These are phyloP conservation scores for Lithophane ornitopus DNA, from an alignment of 2,888 invertebrate species.

Conservation along the genomic window DNA sequence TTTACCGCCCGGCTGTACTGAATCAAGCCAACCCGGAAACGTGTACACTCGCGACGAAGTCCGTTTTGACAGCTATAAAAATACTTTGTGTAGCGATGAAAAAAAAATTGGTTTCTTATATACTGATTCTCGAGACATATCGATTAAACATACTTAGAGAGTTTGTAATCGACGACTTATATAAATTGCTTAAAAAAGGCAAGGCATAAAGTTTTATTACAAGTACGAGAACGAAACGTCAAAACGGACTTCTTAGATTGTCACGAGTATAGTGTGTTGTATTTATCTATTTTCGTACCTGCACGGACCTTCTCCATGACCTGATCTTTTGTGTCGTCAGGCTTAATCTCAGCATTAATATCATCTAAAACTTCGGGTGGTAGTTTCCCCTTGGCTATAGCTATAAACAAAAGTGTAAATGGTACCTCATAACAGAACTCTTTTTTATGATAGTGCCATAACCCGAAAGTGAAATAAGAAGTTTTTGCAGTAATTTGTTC, in stretches of 20 bases:
- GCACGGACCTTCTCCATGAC: not conserved
- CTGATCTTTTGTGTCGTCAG: constrained; percentile 6
- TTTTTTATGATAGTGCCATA: not conserved
- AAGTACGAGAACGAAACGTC: no score
- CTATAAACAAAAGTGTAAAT: constrained; percentile 10
- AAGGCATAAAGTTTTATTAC: no score
- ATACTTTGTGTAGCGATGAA: no score
- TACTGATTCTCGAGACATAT: no score
- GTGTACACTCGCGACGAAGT: no score
- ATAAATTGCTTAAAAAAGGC: no score
- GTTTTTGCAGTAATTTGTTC: not conserved
- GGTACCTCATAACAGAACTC: not conserved
- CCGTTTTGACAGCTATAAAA: no score
- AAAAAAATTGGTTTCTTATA: no score
- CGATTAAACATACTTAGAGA: no score
- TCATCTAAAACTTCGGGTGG: constrained; percentile 47
- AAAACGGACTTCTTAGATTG: no score
- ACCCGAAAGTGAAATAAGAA: not conserved
- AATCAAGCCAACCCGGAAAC: not conserved
- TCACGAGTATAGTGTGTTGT: not conserved
- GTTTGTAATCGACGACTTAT: no score
- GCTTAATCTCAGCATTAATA: constrained; percentile 7
- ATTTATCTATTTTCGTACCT: constrained; percentile 25
- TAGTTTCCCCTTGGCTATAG: constrained; percentile 20
- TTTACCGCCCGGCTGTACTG: not conserved